Conservation (phyloP, 2,888 invertebrate genomes). For the Leucophenga montana region DNA sequence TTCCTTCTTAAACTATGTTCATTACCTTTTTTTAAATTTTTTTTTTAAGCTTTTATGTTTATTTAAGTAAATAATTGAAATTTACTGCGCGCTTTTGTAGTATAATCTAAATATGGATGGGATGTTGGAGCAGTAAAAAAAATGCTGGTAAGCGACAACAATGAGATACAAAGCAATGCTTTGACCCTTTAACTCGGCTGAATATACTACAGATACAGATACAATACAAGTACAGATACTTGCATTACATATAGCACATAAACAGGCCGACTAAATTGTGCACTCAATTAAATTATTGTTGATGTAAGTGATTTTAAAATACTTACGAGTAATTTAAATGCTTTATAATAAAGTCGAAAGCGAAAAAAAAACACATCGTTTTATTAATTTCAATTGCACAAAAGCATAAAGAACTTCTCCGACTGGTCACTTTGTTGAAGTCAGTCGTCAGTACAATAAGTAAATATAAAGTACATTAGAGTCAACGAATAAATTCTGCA, state of each 20-base stretch:
- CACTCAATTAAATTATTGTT: slow-evolving; percentile 55
- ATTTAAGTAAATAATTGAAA: slow-evolving; percentile 60
- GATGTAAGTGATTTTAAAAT: slow-evolving; percentile 45
- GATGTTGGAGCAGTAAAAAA: slow-evolving; percentile 3
- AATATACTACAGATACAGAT: too few species aligned
- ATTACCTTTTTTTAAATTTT: neutral
- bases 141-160: slow-evolving; percentile 16
- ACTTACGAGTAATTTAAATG: slow-evolving; percentile 44
- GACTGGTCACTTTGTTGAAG: slow-evolving; percentile 21
- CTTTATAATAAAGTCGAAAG: slow-evolving; percentile 30
- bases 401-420: slow-evolving; percentile 6
- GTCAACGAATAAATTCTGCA: neutral
- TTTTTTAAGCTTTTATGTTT: slow-evolving; percentile 36
- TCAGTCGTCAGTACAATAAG: neutral
- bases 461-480: neutral
- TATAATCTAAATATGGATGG: neutral
- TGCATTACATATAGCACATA: too few species aligned
- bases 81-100: slow-evolving; percentile 48
- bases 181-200: slow-evolving; percentile 21
- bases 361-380: slow-evolving; percentile 29
- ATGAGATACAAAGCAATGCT: slow-evolving; percentile 1
- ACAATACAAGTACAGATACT: too few species aligned
- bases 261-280: slow-evolving; percentile 6
- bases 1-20: neutral
- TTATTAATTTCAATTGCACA: slow-evolving; percentile 33